Evolutionary conservation across 2,113 vertebrate genomes (phyloP).

Genomic region (Sus scrofa): T2T-Sscrofa CM000829.6:19396001-19396500

Average conservation of each 20-base stretch:
- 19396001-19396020: background rate
- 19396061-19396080: background rate
- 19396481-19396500: accelerated
- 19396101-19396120: background rate
- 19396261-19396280: background rate
- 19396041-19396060: background rate
- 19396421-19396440: background rate
- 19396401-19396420: background rate
- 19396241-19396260: background rate
- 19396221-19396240: background rate
- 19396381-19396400: background rate
- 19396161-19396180: background rate
- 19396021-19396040: background rate
- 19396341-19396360: accelerated
- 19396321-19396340: too few relatives aligned
- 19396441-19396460: accelerated
- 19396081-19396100: background rate
- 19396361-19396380: background rate
- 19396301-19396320: background rate
- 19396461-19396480: background rate
- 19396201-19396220: background rate
- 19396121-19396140: background rate
- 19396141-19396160: background rate
- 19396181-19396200: background rate
- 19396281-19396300: too few relatives aligned